These are phyloP conservation scores for Eubucco bourcierii DNA, from an alignment of 2,113 vertebrate species.

Conservation along the genomic window DNA sequence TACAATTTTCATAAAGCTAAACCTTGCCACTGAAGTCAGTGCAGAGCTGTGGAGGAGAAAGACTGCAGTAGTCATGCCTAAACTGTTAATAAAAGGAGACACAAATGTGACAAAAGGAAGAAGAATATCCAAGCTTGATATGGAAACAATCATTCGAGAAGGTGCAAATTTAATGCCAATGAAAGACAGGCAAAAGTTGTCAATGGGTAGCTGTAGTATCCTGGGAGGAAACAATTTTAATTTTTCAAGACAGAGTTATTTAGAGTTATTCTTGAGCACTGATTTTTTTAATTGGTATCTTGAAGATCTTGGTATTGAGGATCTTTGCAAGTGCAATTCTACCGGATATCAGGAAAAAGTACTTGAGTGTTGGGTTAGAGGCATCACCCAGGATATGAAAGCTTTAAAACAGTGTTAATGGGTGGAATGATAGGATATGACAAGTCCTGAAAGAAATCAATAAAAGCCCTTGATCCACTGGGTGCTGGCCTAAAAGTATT, in stretches of 20 bases:
- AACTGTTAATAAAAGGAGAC: background rate
- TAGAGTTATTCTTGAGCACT: background rate
- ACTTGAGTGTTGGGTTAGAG: conserved; percentile 16
- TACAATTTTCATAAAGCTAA: background rate
- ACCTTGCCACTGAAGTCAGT: background rate
- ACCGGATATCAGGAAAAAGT: conserved; percentile 40
- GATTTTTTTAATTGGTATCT: background rate
- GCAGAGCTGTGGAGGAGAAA: conserved; percentile 10
- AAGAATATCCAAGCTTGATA: background rate
- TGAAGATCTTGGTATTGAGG: too few relatives aligned
- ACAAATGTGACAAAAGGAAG: background rate
- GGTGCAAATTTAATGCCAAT: background rate
- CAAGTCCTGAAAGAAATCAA: conserved; percentile 44
- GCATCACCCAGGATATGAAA: background rate
- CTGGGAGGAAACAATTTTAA: background rate
- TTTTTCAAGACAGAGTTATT: conserved; percentile 2
- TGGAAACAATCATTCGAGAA: background rate
- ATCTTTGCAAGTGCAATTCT: conserved; percentile 14
- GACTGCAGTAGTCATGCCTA: background rate
- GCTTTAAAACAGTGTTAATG: conserved; percentile 10
- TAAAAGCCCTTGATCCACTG: conserved; percentile 67
- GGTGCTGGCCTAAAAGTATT: conserved; percentile 46
- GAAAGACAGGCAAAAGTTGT: conserved; percentile 19
- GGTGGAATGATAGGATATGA: background rate
- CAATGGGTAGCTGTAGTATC: background rate